These are phyloP conservation scores for Neoitamus cyanurus DNA, from an alignment of 2,888 invertebrate species.

Conservation along the genomic window DNA sequence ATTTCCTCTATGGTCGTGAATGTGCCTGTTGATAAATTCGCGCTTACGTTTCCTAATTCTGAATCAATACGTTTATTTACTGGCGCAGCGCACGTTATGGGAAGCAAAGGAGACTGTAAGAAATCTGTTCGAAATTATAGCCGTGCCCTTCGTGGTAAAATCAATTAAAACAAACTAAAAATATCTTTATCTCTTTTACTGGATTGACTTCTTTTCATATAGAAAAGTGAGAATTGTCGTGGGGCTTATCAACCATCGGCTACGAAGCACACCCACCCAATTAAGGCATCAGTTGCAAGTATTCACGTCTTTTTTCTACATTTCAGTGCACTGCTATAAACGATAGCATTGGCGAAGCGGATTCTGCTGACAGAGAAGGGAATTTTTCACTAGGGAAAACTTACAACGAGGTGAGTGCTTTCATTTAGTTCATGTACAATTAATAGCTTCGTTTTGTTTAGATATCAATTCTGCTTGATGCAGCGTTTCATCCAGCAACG, in stretches of 20 bases:
- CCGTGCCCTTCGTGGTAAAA: not conserved
- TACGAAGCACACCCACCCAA: constrained; percentile 11
- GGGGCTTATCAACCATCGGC: not conserved
- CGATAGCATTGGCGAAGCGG: constrained; percentile 54
- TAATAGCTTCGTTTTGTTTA: constrained; percentile 47
- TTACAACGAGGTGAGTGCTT: constrained; percentile 56
- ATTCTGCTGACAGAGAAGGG: constrained; percentile 54
- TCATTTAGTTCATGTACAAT: not conserved
- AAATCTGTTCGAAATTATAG: not conserved
- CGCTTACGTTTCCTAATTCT: not conserved
- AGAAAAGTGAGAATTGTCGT: not conserved
- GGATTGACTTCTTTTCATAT: not conserved
- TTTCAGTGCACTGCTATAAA: constrained; percentile 56
- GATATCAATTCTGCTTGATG: constrained; percentile 57
- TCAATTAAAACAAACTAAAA: constrained; percentile 21
- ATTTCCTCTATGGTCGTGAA: not conserved
- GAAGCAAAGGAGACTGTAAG: not conserved
- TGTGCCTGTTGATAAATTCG: not conserved
- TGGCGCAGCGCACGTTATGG: not conserved
- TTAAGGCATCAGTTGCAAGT: not conserved
- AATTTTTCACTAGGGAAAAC: constrained; percentile 55
- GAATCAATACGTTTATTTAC: not conserved
- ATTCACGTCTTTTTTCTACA: constrained; percentile 21
- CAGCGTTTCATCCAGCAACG: constrained; percentile 54
- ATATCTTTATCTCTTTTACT: constrained; percentile 9